Conservation (phyloP, 1,140 invertebrate species). For the Caerostris darwini region DNA sequence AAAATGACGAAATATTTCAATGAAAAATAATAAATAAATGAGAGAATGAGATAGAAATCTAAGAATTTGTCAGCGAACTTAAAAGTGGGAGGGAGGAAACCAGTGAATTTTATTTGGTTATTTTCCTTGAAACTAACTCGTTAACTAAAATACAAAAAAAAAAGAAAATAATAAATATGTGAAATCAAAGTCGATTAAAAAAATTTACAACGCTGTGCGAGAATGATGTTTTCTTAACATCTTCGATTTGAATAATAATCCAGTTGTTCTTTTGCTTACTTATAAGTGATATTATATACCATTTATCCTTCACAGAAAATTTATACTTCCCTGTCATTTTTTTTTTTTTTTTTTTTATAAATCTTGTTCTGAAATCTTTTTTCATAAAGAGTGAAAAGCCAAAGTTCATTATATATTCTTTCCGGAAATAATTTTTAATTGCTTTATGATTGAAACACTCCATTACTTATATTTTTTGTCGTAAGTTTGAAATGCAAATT, state of each 20-base stretch:
- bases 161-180: not conserved
- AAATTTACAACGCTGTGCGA: not conserved
- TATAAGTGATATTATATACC: not conserved
- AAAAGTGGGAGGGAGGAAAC: not conserved
- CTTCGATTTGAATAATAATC: not conserved
- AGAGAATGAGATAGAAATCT: not conserved
- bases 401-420: slow-evolving; percentile 21
- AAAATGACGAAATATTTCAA: not conserved
- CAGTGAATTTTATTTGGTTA: not conserved
- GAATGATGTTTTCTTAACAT: slow-evolving; percentile 13
- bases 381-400: not conserved
- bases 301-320: slow-evolving; percentile 41
- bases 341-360: not conserved
- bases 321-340: not conserved
- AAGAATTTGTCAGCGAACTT: not conserved
- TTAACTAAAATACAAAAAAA: not conserved
- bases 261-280: not conserved
- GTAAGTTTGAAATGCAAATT: no score
- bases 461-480: no score
- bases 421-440: not conserved
- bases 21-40: not conserved
- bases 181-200: not conserved
- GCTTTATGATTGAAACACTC: no score
- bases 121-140: slow-evolving; percentile 14
- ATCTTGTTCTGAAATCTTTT: not conserved